A percentile compares a stretch with the other conserved stretches of the same genome.
Conservation (phyloP, 2,797 vertebrate genomes). For the Pyrrhura leucotis region DNA sequence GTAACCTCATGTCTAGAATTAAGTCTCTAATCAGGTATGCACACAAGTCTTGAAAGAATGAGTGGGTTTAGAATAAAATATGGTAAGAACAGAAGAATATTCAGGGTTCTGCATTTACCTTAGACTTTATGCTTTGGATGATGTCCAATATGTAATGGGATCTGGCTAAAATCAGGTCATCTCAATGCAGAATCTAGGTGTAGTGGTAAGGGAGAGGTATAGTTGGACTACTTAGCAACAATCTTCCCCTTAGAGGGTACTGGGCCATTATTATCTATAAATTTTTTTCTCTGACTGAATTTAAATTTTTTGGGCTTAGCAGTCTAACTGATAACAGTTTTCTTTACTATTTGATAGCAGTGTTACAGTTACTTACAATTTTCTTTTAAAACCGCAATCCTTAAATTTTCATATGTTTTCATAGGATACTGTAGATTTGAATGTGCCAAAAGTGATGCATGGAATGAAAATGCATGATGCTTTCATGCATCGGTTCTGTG, state of each 20-base stretch:
- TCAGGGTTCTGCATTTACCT: background rate
- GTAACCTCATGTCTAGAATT: background rate
- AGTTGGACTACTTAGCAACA: background rate
- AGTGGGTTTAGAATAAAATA: background rate
- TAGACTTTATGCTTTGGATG: background rate
- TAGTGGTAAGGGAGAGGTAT: background rate
- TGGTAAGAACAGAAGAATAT: background rate
- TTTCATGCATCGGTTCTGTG: background rate
- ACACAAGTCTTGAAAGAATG: background rate
- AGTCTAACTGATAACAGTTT: background rate
- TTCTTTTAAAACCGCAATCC: background rate
- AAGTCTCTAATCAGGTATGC: background rate
- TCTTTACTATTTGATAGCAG: background rate
- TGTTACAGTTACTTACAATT: background rate
- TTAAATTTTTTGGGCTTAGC: background rate
- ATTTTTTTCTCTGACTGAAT: background rate
- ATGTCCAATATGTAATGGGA: background rate
- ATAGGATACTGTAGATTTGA: background rate
- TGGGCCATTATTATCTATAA: background rate
- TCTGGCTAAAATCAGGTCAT: background rate
- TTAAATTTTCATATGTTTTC: background rate
- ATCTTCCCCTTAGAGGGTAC: background rate
- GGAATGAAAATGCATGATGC: background rate
- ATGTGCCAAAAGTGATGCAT: background rate
- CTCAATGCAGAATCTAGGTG: background rate